A percentile compares a stretch with the other conserved stretches of the same genome.
Evolutionary conservation across 2,888 invertebrate genomes (phyloP).

Genomic region (Chrysolina haemoptera): DNA sequence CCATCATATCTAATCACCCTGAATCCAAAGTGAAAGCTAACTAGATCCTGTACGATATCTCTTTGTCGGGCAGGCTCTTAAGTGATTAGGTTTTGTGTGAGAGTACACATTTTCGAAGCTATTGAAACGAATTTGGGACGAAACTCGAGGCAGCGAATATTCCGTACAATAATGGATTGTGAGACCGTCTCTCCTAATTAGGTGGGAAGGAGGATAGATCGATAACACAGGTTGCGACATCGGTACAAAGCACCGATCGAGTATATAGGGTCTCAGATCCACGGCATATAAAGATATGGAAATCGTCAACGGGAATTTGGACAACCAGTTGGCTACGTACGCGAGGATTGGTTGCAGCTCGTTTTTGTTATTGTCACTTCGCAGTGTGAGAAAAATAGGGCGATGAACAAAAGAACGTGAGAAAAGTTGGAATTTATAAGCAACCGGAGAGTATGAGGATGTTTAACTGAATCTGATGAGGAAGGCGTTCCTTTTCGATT

Average conservation of each 20-base stretch:
- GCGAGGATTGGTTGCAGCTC: background rate
- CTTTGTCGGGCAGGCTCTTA: conserved; percentile 40
- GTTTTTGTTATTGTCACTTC: background rate
- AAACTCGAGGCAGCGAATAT: conserved; percentile 31
- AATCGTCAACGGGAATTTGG: background rate
- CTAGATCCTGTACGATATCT: conserved; percentile 30
- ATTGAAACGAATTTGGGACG: conserved; percentile 37
- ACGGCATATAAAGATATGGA: background rate
- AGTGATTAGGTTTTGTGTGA: conserved; percentile 46
- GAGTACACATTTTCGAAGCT: conserved; percentile 40
- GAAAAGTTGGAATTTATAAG: background rate
- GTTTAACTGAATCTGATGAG: too few species aligned
- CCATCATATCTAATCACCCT: conserved; percentile 13
- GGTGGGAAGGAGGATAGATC: conserved; percentile 50
- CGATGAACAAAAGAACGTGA: background rate
- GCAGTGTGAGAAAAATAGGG: background rate
- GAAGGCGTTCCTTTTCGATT: too few species aligned
- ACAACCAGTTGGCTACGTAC: background rate
- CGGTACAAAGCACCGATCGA: conserved; percentile 61
- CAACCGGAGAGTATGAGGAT: too few species aligned
- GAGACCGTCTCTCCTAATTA: conserved; percentile 38
- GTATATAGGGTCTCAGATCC: conserved; percentile 26
- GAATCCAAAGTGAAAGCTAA: conserved; percentile 29
- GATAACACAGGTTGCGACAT: conserved; percentile 60
- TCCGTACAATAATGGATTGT: conserved; percentile 39